These are phyloP conservation scores for Tiliacea aurago DNA, from an alignment of 2,888 invertebrate species.

Conservation along the genomic window DNA sequence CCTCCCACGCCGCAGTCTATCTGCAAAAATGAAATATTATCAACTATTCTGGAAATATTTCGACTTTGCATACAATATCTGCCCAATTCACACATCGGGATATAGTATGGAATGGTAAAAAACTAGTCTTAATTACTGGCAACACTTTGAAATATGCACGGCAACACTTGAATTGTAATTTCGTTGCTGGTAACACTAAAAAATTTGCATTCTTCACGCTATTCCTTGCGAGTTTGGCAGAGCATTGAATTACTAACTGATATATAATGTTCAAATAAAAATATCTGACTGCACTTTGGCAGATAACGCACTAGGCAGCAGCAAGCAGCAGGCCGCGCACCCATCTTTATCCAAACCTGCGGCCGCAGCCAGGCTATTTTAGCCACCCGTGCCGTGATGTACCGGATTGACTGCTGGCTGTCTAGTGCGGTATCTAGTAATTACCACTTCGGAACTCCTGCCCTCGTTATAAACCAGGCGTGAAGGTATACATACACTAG, in stretches of 20 bases:
- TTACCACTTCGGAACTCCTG: slow-evolving; percentile 59
- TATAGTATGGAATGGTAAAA: slow-evolving; percentile 51
- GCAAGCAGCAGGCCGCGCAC: slow-evolving; percentile 62
- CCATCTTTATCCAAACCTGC: slow-evolving; percentile 60
- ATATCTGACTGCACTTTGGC: slow-evolving; percentile 64
- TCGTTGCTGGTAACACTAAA: slow-evolving; percentile 35
- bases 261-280: slow-evolving; percentile 61
- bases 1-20: slow-evolving; percentile 62
- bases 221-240: slow-evolving; percentile 61
- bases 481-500: slow-evolving; percentile 62
- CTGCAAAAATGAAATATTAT: slow-evolving; percentile 61
- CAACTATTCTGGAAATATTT: slow-evolving; percentile 45
- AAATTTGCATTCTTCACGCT: slow-evolving; percentile 44
- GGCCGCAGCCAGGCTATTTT: slow-evolving; percentile 62
- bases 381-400: slow-evolving; percentile 54
- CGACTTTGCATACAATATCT: slow-evolving; percentile 57
- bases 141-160: slow-evolving; percentile 34
- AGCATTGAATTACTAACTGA: slow-evolving; percentile 50
- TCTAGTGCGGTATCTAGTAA: slow-evolving; percentile 65
- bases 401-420: slow-evolving; percentile 60
- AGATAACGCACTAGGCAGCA: slow-evolving; percentile 63
- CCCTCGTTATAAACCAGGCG: slow-evolving; percentile 60
- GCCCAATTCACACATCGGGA: slow-evolving; percentile 70
- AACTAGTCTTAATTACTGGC: slow-evolving; percentile 61
- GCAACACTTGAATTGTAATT: slow-evolving; percentile 23